Evolutionary conservation across 23 tunicate species (phyloP).

Genomic region (Trididemnum clinides): DNA sequence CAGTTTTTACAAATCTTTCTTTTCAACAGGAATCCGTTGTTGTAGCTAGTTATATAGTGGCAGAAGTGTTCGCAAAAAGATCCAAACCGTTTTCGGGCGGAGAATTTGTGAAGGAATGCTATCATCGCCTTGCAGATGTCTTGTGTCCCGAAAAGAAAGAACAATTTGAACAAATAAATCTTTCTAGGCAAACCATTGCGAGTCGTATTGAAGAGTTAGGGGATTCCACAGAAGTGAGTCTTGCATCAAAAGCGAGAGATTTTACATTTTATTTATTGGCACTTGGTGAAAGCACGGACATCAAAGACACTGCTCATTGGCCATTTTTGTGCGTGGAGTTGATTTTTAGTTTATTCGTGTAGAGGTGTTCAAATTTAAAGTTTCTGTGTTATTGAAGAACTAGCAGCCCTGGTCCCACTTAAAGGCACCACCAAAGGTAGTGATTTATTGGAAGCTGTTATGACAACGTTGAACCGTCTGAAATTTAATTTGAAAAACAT

Average conservation of each 20-base stretch:
- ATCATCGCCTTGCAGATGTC: slow-evolving; percentile 33
- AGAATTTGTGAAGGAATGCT: slow-evolving; percentile 49
- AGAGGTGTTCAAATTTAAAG: too few relatives aligned
- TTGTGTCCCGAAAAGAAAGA: slow-evolving; percentile 46
- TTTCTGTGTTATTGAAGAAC: slow-evolving; percentile 32
- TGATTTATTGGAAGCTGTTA: slow-evolving; percentile 24
- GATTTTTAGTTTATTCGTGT: too few relatives aligned
- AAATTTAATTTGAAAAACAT: too few relatives aligned
- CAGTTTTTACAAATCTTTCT: slow-evolving; percentile 46
- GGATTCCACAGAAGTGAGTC: slow-evolving; percentile 17
- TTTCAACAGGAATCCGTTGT: slow-evolving; percentile 59
- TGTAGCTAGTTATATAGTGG: slow-evolving; percentile 70
- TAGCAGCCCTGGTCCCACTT: slow-evolving; percentile 33
- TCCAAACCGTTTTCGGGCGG: slow-evolving; percentile 54
- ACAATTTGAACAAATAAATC: slow-evolving; percentile 35
- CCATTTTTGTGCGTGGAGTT: slow-evolving; percentile 32
- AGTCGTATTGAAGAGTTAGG: slow-evolving; percentile 28
- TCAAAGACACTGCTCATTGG: slow-evolving; percentile 38
- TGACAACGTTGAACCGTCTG: too few relatives aligned
- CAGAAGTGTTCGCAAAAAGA: slow-evolving; percentile 63
- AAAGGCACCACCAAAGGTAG: slow-evolving; percentile 41
- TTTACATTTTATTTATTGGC: slow-evolving; percentile 39
- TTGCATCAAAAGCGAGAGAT: slow-evolving; percentile 21
- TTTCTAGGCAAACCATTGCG: slow-evolving; percentile 32
- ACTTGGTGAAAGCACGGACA: slow-evolving; percentile 41